phyloP scores from a whole-genome alignment of 2,888 invertebrate genomes.

The Spialia ferax region DNA sequence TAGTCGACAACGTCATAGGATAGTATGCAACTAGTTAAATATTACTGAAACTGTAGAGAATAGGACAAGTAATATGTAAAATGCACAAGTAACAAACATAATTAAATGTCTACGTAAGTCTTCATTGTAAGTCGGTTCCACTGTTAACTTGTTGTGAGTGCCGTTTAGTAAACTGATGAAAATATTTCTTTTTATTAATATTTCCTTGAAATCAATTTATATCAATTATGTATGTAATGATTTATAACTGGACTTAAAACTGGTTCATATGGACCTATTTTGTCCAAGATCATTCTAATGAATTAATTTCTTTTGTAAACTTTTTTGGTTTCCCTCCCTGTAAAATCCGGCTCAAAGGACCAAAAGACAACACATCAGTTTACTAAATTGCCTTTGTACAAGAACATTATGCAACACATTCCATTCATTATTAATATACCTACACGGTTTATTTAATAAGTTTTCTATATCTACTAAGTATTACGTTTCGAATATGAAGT shows the following conservation, averaged over 20 bases:
- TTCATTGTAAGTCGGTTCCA: slow-evolving; percentile 52
- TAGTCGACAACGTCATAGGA: slow-evolving; percentile 63
- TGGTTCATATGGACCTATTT: too few species aligned
- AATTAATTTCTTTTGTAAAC: too few species aligned
- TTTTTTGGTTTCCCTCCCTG: not conserved
- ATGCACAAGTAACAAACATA: slow-evolving; percentile 72
- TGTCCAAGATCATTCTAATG: not conserved
- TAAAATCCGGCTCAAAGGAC: slow-evolving; percentile 47
- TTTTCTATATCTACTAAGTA: slow-evolving; percentile 43
- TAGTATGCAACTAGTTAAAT: slow-evolving; percentile 65
- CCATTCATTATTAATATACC: slow-evolving; percentile 46
- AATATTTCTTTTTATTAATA: not conserved
- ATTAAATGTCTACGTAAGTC: slow-evolving; percentile 61
- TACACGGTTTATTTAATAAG: slow-evolving; percentile 49
- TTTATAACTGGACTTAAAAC: too few species aligned
- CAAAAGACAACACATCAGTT: slow-evolving; percentile 37
- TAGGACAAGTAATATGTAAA: slow-evolving; percentile 64
- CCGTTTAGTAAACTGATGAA: slow-evolving; percentile 15
- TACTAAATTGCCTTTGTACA: slow-evolving; percentile 39
- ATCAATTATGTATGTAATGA: not conserved
- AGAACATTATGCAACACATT: slow-evolving; percentile 39
- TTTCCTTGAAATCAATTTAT: not conserved
- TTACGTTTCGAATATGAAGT: slow-evolving; percentile 44
- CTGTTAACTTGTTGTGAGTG: slow-evolving; percentile 13
- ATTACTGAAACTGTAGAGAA: slow-evolving; percentile 61